Evolutionary conservation across 2,113 vertebrate species (phyloP), one percentile per base, ranked within the genome.

Genomic region (Puntigrus tetrazona): DNA sequence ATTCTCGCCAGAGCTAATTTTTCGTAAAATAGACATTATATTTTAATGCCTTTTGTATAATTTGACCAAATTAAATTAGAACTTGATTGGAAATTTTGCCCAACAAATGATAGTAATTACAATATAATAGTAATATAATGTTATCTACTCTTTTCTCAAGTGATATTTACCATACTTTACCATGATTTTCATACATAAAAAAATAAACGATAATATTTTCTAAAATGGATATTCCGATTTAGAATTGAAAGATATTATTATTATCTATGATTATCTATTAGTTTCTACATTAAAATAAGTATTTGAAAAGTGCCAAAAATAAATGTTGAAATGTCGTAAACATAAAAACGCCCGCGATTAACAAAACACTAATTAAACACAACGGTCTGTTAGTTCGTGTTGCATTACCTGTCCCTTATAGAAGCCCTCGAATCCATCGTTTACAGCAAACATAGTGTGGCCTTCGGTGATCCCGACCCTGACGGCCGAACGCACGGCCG

Each of bases 371-470:
- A 1, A 10, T 36, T 34, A 67, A 34, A 20, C 29, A 67, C 5
- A 36, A 67, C 2, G 16, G 43, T 74, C 11, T 74, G 13, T 27
- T 74, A 45, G 11, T 74, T 76, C 0, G 7, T n/a, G 34, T 43
- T 78, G 38, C 1, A 18, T 79, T 83, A 86, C 97, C 94, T 98
- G 95, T 82, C 97, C 97, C 87, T 91, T 96, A 84, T 92, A 93
- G 59, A 99, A 97, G 34, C 98, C 98, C 88, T 99, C 97, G 36
- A 99, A 99, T 2, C 98, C 97, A 1, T 99, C 97, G 11, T 92
- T 97, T 88, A 99, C 92, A 0, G 97, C 97, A 10, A 97, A 95
- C 95, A 99, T 96, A 88, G 93, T 98, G 92, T 98, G 97, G 0
- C 98, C 98, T 27, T 98, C 95, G 0, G 96, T 94, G 43, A 99